phyloP scores from a whole-genome alignment of 2,797 vertebrate genomes.

The Notoglanidium macrostoma region DNA sequence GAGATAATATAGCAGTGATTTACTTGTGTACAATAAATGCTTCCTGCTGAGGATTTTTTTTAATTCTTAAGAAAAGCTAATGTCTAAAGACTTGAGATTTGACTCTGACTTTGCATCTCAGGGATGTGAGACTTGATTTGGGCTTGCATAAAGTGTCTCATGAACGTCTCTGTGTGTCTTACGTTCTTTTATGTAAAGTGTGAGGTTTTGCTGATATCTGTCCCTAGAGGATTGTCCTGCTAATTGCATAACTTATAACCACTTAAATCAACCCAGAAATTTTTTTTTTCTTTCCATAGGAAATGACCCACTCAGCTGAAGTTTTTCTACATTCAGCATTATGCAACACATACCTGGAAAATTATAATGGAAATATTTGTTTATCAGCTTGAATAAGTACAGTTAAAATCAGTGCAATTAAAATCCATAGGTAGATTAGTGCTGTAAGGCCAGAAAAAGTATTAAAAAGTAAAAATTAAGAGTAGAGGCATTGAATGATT shows the following conservation, averaged over 20 bases:
- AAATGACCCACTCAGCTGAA: conserved; percentile 19
- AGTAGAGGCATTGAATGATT: background rate
- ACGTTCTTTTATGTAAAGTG: background rate
- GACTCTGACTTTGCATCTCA: background rate
- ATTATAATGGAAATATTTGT: background rate
- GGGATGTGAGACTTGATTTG: background rate
- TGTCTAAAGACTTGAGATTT: background rate
- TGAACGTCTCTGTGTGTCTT: background rate
- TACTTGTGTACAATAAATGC: background rate
- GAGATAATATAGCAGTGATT: background rate
- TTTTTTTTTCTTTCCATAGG: conserved; percentile 41
- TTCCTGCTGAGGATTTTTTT: background rate
- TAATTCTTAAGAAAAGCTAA: background rate
- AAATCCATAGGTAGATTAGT: background rate
- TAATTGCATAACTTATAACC: background rate
- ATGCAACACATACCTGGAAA: background rate
- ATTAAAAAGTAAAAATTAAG: background rate
- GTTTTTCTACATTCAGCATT: background rate
- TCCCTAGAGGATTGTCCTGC: background rate
- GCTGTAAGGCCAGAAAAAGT: background rate
- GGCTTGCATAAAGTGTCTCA: background rate
- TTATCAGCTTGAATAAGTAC: conserved; percentile 5
- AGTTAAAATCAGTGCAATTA: background rate
- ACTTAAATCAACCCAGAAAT: background rate
- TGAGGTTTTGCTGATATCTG: background rate